Base-by-base conservation (phyloP, 2,888 invertebrate species). In the Nemotelus pantherinus region DNA sequence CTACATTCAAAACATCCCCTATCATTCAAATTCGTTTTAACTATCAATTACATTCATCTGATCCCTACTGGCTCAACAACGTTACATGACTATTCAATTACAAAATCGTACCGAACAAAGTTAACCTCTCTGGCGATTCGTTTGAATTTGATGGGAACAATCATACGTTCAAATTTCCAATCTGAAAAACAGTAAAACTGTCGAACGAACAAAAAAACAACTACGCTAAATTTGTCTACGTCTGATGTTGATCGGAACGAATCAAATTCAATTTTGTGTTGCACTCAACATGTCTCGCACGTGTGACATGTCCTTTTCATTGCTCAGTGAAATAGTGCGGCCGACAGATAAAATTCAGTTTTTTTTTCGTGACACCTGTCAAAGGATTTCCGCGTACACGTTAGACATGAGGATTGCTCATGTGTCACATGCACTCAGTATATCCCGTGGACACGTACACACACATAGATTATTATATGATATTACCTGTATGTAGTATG, bases 291-390 rank as follows among this genome's bases (percentile, higher is more conserved):
- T 70, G 70, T 70, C 65, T 45, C 43, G 44, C 44, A 64, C 64
- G 45, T 64, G 45, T 50, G 70, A 53, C 70, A 72, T 72, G 45
- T 72, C 72, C 45, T 72, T 6, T 45, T 43, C 44, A 44, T 45
- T 43, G n/a, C 39, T 3, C 9, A 25, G 25, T 1, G 10, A 9
- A n/a, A n/a, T 65, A 43, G 65, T 45, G 72, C 67, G 67, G 50
- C 44, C 47, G 67, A 65, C 65, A 67, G 67, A 44, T 57, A 44
- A 58, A 72, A 72, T 72, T 57, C 72, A 72, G 58, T 72, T 72
- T 25, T 25, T 25, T 25, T 45, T 72, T 58, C 58, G 58, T 72
- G 72, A 58, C 72, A 72, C 58, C 72, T 72, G 72, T 45, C 72
- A 72, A 25, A 58, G 72, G 72, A 72, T 58, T 72, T 72, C 71